Conservation (phyloP, 53 echinoderm and acorn worm species). For the Holothuria scabra region DNA sequence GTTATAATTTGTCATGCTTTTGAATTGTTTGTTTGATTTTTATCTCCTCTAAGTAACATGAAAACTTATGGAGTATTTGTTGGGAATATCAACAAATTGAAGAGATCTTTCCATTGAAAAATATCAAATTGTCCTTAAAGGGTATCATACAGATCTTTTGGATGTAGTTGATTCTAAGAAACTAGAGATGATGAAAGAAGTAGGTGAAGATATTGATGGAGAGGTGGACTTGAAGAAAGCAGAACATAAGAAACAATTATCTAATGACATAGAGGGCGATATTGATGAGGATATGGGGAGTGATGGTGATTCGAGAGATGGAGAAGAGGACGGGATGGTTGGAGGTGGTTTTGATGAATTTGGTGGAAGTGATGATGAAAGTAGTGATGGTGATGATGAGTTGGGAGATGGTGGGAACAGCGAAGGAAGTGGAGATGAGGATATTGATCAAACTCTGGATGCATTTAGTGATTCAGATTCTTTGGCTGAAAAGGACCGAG, state of each 20-base stretch:
- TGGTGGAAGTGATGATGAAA: conserved; percentile 15
- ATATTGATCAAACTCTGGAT: conserved; percentile 20
- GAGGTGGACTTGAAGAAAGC: conserved; percentile 51
- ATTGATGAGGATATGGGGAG: background rate
- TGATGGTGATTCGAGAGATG: conserved; percentile 3
- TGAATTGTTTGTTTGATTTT: too few relatives aligned
- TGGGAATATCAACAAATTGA: too few relatives aligned
- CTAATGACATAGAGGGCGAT: conserved; percentile 45
- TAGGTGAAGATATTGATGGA: conserved; percentile 36
- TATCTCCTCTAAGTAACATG: too few relatives aligned
- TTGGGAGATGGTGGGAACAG: background rate
- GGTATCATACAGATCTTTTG: conserved; percentile 66
- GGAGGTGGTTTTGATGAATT: conserved; percentile 14
- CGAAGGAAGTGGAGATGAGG: conserved; percentile 24
- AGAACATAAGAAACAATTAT: conserved; percentile 19
- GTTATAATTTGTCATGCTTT: too few relatives aligned
- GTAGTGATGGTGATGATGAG: conserved; percentile 22
- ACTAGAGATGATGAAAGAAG: conserved; percentile 45
- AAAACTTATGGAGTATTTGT: too few relatives aligned
- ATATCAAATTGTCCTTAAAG: too few relatives aligned
- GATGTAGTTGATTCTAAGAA: conserved; percentile 81
- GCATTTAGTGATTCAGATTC: conserved; percentile 29
- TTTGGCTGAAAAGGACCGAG: conserved; percentile 38
- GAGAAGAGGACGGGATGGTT: conserved; percentile 10
- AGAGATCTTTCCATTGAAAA: too few relatives aligned